A percentile compares a stretch with the other conserved stretches of the same genome.
These are phyloP conservation scores for Eumerus sabulonum DNA, from an alignment of 2,888 invertebrate species.

Conservation along the genomic window DNA sequence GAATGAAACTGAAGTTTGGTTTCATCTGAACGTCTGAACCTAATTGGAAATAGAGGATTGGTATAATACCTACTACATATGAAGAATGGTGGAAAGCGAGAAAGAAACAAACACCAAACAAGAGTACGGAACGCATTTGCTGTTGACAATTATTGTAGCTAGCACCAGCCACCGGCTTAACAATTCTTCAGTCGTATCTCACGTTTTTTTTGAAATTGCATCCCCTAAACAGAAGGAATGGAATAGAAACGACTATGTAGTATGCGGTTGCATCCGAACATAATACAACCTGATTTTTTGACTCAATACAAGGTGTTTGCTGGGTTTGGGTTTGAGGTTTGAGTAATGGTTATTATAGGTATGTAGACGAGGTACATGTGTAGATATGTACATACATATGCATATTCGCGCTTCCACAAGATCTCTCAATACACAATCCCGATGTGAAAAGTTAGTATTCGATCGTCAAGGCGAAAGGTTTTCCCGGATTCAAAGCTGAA, in stretches of 20 bases:
- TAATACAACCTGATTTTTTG: constrained; percentile 39
- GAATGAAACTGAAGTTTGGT: constrained; percentile 58
- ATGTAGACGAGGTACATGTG: no score
- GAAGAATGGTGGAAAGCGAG: constrained; percentile 16
- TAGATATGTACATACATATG: no score
- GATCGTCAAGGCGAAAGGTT: no score
- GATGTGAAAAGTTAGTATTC: no score
- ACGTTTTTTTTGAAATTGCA: constrained; percentile 1
- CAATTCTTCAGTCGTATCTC: constrained; percentile 6
- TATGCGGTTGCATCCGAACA: constrained; percentile 45
- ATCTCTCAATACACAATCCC: no score
- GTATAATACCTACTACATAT: constrained; percentile 24
- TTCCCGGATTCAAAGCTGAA: no score
- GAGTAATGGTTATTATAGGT: no score
- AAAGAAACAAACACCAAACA: constrained; percentile 42
- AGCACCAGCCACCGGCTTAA: constrained; percentile 30
- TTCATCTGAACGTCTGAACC: constrained; percentile 53
- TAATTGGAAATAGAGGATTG: constrained; percentile 8
- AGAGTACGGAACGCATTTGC: no score
- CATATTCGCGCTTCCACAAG: no score
- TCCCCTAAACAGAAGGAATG: constrained; percentile 19
- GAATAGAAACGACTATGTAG: constrained; percentile 32
- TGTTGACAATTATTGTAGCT: neutral
- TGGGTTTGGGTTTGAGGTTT: no score
- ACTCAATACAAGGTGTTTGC: neutral